Percentiles rank a stretch among this genome's conserved stretches.
Conservation (phyloP, 2,888 invertebrate species). For the Pachycephus smyrnensis region DNA sequence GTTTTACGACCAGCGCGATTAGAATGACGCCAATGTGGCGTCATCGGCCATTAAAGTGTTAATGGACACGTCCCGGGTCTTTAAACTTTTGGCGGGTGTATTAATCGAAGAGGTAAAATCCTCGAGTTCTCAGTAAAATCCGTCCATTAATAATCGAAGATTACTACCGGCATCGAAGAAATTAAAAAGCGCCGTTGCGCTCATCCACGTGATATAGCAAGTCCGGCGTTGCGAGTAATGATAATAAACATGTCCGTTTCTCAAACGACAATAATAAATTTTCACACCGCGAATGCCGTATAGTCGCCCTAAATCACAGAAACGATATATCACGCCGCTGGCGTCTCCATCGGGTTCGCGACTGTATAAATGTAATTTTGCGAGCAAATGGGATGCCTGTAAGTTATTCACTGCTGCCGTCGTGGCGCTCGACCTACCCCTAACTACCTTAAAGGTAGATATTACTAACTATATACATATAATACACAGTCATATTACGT, state of each 20-base stretch:
- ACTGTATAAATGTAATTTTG: constrained; percentile 37
- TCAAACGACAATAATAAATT: constrained; percentile 48
- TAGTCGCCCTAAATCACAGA: constrained; percentile 40
- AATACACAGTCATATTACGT: neutral
- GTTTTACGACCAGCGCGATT: too few species aligned
- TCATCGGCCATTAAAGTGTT: too few species aligned
- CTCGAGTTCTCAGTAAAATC: neutral
- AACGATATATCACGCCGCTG: constrained; percentile 40
- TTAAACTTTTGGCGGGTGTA: too few species aligned
- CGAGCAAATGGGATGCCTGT: constrained; percentile 33
- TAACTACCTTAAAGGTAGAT: neutral
- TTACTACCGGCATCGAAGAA: neutral
- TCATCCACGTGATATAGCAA: constrained; percentile 9
- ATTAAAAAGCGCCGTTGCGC: constrained; percentile 3
- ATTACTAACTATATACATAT: neutral
- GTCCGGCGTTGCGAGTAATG: constrained; percentile 28
- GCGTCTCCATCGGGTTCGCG: constrained; percentile 27
- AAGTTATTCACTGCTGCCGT: neutral
- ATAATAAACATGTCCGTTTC: constrained; percentile 40
- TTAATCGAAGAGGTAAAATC: too few species aligned
- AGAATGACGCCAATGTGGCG: too few species aligned
- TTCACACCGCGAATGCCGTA: constrained; percentile 25
- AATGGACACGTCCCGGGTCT: too few species aligned
- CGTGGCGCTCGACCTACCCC: neutral
- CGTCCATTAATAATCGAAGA: neutral